These are phyloP conservation scores for Dipodomys merriami DNA, from an alignment of 2,113 vertebrate species.

Conservation along the genomic window DNA sequence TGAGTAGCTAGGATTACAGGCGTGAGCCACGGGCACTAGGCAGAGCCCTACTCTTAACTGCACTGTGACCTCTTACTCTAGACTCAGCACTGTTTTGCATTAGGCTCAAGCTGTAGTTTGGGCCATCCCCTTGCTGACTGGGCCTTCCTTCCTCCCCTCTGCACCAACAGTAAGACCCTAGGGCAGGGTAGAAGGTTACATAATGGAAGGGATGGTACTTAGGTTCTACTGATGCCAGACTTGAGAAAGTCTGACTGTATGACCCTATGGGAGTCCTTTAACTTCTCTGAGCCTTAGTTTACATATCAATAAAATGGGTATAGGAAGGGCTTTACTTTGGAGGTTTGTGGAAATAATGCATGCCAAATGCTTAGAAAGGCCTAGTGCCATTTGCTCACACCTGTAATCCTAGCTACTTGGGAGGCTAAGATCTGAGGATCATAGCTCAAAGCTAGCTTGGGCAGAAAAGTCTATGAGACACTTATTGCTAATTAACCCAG, in stretches of 20 bases:
- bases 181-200: neutral
- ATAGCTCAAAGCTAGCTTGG: too few relatives aligned
- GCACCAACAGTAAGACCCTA: neutral
- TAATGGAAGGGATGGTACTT: neutral
- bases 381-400: too few relatives aligned
- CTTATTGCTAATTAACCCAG: too few relatives aligned
- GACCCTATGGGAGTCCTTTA: neutral
- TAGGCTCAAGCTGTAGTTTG: neutral
- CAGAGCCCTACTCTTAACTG: too few relatives aligned
- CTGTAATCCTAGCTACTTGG: too few relatives aligned
- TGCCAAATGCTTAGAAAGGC: neutral
- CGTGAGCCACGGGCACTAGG: too few relatives aligned
- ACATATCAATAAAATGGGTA: neutral
- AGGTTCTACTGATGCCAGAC: too few relatives aligned
- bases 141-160: neutral
- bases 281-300: constrained; percentile 2
- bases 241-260: neutral
- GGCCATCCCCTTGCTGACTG: neutral
- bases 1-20: too few relatives aligned
- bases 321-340: neutral
- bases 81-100: neutral
- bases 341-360: neutral
- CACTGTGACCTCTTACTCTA: neutral
- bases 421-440: too few relatives aligned
- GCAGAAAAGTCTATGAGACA: too few relatives aligned